Evolutionary conservation across 2,113 vertebrate genomes (phyloP), one percentile per base, ranked within the genome.

Genomic region (Xenopus laevis): DNA sequence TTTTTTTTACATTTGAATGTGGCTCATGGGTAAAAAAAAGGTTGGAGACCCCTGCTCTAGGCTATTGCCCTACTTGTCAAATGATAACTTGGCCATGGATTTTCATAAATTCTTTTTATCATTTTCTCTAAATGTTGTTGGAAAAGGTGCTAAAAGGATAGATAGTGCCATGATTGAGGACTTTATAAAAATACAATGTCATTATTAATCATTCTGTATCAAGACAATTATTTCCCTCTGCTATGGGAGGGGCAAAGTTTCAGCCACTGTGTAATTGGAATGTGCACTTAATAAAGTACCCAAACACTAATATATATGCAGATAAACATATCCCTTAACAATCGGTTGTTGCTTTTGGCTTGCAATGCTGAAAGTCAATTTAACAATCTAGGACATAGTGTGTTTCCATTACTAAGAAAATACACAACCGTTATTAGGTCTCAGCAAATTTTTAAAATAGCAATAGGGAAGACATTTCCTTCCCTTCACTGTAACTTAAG

Each of bases 401-500:
- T 75, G 61, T 75, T 63, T 52, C 47, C 73, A 47, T 63, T 69
- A 75, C 65, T 62, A 75, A 75, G 65, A 75, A 75, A 75, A 76
- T 64, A 70, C 12, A 53, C 13, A 27, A 57, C 21, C 50, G 52
- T 76, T 75, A 75, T 64, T 76, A 64, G 21, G 33, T 27, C 58
- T 76, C 74, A 76, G 59, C 74, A 64, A 33, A 76, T 63, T 64
- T 76, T 45, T 57, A 46, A 70, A 70, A 76, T 76, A 69, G 67
- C 59, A 64, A 8, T 9, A 50, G 65, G 65, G 4, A 60, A 61
- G 58, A 74, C 68, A 66, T 68, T 67, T 20, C 27, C 21, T 61
- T 47, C 16, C 53, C 55, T 68, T 60, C 20, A 1, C 40, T 18
- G 63, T 47, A 67, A 45, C 63, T 3, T 44, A 45, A 50, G 65